Evolutionary conservation across 1,140 invertebrate species (phyloP), one percentile per base, ranked within the genome.

Genomic region (Drosophila pandora): DNA sequence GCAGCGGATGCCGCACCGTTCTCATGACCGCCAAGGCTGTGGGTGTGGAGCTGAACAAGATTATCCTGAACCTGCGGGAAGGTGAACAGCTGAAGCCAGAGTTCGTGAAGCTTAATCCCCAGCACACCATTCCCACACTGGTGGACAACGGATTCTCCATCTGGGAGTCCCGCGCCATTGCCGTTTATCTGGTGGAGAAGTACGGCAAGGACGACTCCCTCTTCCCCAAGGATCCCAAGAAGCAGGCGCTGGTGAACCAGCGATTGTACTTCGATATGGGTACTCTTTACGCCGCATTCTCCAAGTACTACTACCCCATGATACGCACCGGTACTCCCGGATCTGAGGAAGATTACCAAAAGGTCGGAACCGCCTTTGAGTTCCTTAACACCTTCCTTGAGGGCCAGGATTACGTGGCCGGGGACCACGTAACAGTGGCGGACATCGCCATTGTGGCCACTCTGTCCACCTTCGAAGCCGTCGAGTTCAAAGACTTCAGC

Each of bases 341-440:
- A 1, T 94, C 95, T 78, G 92, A 93, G 8, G 93, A 93, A 1
- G 95, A 95, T 77, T 79, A 93, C 23, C 93, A 93, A n/a, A 94
- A 94, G 71, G 91, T 95, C 1, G 93, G 93, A 4, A 92, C 94
- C 3, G 94, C 94, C 1, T 91, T 96, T 12, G 92, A 92, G n/a
- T 94, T 94, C 47, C 89, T 96, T 2, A 93, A 96, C 57, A 93
- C 88, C 2, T 95, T 95, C 90, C 91, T 96, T 6, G 94, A 94
- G 13, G 93, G 93, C 0, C 91, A 94, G 62, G 92, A 93, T 10
- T 96, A 93, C 82, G 94, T 92, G 0, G 95, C 95, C 12, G 95
- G 95, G 5, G 92, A 93, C 58, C 93, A 92, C 41, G 87, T 96
- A 2, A 97, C 96, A 2, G 81, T 97, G n/a, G 96, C 96, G 5